A percentile compares a stretch with the other conserved stretches of the same genome.
Conservation (phyloP, 2,113 vertebrate species). For the Myanophis thanlyinensis region DNA sequence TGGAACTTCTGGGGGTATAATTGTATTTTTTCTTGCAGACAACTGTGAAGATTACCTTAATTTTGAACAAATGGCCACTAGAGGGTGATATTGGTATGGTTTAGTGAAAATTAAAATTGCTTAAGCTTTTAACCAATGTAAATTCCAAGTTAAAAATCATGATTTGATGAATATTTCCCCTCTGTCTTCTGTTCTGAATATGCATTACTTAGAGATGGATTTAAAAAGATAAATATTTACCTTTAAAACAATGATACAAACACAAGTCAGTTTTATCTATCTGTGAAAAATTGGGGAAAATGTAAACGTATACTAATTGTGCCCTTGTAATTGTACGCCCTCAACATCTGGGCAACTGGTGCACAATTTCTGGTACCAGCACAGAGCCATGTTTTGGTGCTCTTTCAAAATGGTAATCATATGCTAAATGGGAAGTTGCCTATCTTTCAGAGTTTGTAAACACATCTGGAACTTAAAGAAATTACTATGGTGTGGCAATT, state of each 20-base stretch:
- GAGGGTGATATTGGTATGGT: background rate
- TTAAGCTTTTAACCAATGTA: background rate
- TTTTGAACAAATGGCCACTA: background rate
- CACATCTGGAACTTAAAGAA: background rate
- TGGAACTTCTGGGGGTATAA: background rate
- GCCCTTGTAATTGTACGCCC: background rate
- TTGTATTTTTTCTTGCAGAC: background rate
- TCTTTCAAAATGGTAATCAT: background rate
- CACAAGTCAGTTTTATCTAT: background rate
- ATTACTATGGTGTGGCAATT: background rate
- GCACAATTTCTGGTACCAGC: background rate
- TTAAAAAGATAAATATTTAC: background rate
- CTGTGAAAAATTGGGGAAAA: background rate
- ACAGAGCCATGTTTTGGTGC: background rate
- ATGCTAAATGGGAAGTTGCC: background rate
- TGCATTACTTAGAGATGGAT: background rate
- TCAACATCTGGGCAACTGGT: background rate
- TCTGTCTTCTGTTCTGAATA: background rate
- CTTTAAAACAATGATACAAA: background rate
- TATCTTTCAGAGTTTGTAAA: background rate
- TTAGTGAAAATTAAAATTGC: background rate
- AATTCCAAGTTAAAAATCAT: background rate
- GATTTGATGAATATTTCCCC: background rate
- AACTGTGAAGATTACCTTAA: background rate
- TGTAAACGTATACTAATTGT: background rate